Conservation (phyloP, 2,888 invertebrate species). For the Callinectes sapidus region DNA sequence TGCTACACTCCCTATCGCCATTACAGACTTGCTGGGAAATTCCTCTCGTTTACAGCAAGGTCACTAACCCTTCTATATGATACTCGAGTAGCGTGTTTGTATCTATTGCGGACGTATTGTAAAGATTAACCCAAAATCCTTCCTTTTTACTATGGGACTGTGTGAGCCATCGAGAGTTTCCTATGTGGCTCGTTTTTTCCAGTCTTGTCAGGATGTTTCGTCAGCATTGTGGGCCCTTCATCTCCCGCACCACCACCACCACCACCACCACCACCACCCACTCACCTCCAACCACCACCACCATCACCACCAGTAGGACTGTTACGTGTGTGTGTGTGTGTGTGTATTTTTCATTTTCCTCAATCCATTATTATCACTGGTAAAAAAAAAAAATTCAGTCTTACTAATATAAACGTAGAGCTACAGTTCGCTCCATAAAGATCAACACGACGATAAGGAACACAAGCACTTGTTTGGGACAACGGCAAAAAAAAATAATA, state of each 20-base stretch:
- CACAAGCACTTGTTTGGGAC: no score
- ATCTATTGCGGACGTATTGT: no score
- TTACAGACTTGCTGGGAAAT: no score
- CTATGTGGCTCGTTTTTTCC: not conserved
- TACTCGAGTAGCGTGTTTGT: no score
- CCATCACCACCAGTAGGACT: not conserved
- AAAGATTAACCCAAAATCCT: no score
- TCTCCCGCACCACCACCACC: not conserved
- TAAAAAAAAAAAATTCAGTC: no score
- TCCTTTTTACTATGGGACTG: not conserved
- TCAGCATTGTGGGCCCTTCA: not conserved
- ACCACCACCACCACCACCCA: not conserved
- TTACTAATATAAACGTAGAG: no score
- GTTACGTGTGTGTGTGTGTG: constrained; percentile 14
- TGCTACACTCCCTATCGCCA: no score
- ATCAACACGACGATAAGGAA: not conserved
- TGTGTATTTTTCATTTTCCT: not conserved
- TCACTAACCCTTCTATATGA: no score
- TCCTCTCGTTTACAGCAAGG: no score
- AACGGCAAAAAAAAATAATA: no score
- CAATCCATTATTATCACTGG: not conserved
- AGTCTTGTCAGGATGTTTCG: not conserved
- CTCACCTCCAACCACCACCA: not conserved
- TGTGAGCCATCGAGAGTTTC: not conserved
- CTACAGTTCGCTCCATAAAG: not conserved